Evolutionary conservation across 2,797 vertebrate genomes (phyloP), one percentile per base, ranked within the genome.

Genomic region (Myripristis murdjan): DNA sequence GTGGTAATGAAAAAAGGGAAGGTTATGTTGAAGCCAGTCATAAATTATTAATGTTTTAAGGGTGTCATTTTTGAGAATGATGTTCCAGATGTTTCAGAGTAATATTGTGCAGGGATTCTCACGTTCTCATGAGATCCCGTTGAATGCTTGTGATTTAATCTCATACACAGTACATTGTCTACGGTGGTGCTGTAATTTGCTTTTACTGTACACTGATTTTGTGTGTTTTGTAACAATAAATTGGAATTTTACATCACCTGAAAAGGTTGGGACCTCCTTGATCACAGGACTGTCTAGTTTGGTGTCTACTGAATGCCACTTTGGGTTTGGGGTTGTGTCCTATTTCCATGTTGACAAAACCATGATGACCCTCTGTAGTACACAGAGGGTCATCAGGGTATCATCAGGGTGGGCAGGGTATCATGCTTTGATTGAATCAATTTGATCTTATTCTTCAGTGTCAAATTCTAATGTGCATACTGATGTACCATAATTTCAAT

Each of bases 201-300:
- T 77, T 46, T 23, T 55, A 46, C 24, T 46, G 23, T 76, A 7
- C 24, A 55, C 4, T 48, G 2, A 47, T 62, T 33, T 33, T 37
- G 35, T 37, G 35, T 62, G 20, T 76, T 83, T 85, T 76, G 46
- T 78, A 69, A 63, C 83, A 53, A 51, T 51, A 51, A 51, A 49
- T 23, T 44, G 20, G 15, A 49, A 85, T 83, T 69, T 74, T 81
- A 82, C 64, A 51, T 54, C 2, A 57, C 49, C 0, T n/a, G n/a
- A 20, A 47, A 64, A 43, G 69, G 4, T 1, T 15, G 2, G 78
- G 5, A n/a, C 48, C 26, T 58, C 0, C 6, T 47, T 64, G 0
- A 4, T 44, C 6, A 0, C 5, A 2, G 23, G 0, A 28, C 28
- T 31, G 31, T 37, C 9, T 37, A 10, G 1, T 10, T 37, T 37